A percentile compares a stretch with the other conserved stretches of the same genome.
These are phyloP conservation scores for Centruroides sculpturatus DNA, from an alignment of 1,140 invertebrate genomes.

Conservation along the genomic window DNA sequence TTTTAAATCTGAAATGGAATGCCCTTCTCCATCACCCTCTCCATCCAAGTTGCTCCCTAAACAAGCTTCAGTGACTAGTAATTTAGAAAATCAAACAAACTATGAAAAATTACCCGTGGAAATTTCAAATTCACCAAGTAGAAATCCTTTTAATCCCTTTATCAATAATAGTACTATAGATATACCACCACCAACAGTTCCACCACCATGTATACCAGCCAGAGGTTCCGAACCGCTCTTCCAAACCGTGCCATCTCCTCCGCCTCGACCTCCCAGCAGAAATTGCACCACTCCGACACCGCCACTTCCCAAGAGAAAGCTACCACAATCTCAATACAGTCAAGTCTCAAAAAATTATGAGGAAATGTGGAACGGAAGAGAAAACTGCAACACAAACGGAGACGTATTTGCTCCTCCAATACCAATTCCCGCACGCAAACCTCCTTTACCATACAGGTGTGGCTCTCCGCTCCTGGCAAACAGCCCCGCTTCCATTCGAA, in stretches of 20 bases:
- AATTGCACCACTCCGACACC: slow-evolving; percentile 7
- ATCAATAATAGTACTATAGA: background rate
- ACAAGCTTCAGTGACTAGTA: background rate
- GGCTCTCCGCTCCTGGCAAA: background rate
- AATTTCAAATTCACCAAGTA: background rate
- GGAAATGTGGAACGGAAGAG: slow-evolving; percentile 1
- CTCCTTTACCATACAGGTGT: background rate
- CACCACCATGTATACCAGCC: slow-evolving; percentile 3
- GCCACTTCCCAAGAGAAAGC: slow-evolving; percentile 4
- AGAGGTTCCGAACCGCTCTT: background rate
- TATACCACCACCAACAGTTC: slow-evolving; percentile 12
- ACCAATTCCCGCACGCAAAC: slow-evolving; percentile 12
- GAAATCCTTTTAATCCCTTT: slow-evolving; percentile 12
- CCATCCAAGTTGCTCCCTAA: background rate
- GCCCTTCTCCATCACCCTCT: background rate
- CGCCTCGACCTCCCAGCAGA: slow-evolving; percentile 8
- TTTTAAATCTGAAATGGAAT: background rate
- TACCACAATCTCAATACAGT: background rate
- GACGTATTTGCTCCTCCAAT: slow-evolving; percentile 6
- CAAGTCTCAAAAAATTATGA: background rate
- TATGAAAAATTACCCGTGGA: background rate
- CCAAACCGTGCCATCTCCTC: slow-evolving; percentile 3
- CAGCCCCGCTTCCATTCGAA: background rate
- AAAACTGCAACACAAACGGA: background rate
- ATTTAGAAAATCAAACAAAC: background rate